Base-by-base conservation (phyloP, 2,888 invertebrate species). In the Drosophila falleni region DNA sequence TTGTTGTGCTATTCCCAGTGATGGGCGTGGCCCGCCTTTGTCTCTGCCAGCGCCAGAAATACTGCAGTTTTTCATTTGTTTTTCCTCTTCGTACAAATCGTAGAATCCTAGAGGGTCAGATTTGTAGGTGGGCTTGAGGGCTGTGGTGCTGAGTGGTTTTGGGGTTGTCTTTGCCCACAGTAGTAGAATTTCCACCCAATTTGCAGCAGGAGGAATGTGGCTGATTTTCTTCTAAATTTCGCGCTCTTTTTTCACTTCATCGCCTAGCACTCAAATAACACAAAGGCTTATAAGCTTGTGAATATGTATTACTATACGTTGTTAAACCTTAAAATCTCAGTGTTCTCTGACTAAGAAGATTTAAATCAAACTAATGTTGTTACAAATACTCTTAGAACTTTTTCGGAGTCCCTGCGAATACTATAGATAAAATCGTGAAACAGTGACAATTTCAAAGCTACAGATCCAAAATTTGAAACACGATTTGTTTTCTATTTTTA, bases 121-220 rank as follows among this genome's bases (percentile, higher is more conserved):
- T 3, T 29, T 29, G 29, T 29, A 29, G 29, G 29, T 29, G 5
- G 29, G 23, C 23, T 23, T 23, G 29, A 1, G 54, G 16, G 29
- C 16, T 13, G 8, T 15, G 16, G 19, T 15, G 13, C 23, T 5
- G 29, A 23, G 42, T 9, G 19, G 23, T 15, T 6, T 33, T 53
- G 33, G 37, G 33, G 41, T 42, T 51, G 54, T 37, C 44, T 55
- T 33, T 44, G 55, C 55, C 55, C 60, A 51, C 59, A 61, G 44
- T 67, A 58, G 63, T 49, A 71, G 42, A 55, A 61, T 74, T 74
- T 70, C 67, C 78, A 64, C 53, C 56, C 75, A 76, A 76, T 76
- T 78, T 65, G 55, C 49, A 56, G 26, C 33, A 29, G 37, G 58
- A 26, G 47, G 46, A 44, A 39, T 41, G 53, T 23, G 42, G 8